These are phyloP conservation scores for Catocala nupta DNA, from an alignment of 2,888 invertebrate species.

Conservation along the genomic window DNA sequence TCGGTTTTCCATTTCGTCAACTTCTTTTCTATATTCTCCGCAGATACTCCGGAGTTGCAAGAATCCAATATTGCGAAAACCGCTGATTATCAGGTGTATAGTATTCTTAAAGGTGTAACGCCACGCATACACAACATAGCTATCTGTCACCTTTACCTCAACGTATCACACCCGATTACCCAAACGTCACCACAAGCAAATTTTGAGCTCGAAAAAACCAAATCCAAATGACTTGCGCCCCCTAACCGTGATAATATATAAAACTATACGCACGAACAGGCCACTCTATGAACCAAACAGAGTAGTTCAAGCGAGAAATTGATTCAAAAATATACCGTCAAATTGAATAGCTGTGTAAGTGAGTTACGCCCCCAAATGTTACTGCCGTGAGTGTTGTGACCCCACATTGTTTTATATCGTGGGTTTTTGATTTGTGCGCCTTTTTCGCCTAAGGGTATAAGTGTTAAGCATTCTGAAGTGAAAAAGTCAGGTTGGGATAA, in stretches of 20 bases:
- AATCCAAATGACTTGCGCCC: slow-evolving; percentile 43
- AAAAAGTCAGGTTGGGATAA: neutral
- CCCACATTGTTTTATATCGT: slow-evolving; percentile 33
- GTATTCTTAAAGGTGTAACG: no score
- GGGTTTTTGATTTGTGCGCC: slow-evolving; percentile 32
- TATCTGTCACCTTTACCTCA: slow-evolving; percentile 17
- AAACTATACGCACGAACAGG: slow-evolving; percentile 67
- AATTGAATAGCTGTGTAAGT: slow-evolving; percentile 65
- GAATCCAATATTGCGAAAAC: neutral
- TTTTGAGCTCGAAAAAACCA: slow-evolving; percentile 22
- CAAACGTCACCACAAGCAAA: slow-evolving; percentile 15
- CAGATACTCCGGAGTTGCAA: no score
- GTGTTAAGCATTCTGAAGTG: neutral
- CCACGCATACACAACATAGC: neutral
- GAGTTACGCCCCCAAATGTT: slow-evolving; percentile 49
- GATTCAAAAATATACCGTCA: slow-evolving; percentile 73
- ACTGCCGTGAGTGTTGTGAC: slow-evolving; percentile 26
- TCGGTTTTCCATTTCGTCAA: no score
- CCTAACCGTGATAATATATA: slow-evolving; percentile 57
- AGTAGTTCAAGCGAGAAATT: slow-evolving; percentile 66
- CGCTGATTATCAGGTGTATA: no score
- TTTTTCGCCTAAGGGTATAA: slow-evolving; percentile 42
- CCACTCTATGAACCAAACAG: slow-evolving; percentile 60
- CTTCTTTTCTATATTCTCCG: no score
- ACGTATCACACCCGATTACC: slow-evolving; percentile 12